Evolutionary conservation across 2,888 invertebrate genomes (phyloP), one percentile per base, ranked within the genome.

Genomic region (Megalurothrips usitatus): DNA sequence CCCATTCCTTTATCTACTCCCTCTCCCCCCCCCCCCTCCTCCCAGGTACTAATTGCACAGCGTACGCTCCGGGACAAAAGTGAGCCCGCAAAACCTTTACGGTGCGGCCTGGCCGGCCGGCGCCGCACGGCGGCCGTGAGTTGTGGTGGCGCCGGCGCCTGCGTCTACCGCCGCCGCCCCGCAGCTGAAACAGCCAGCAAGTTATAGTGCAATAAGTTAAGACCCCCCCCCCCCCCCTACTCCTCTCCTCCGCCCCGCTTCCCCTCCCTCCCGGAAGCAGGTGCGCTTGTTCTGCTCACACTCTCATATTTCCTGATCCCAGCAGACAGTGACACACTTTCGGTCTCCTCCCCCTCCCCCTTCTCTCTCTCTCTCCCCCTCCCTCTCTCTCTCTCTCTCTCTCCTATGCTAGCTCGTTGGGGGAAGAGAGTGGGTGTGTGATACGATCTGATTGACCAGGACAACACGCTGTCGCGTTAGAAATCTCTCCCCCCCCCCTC

Each of bases 251-350:
- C n/a, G n/a, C n/a, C n/a, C n/a, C n/a, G n/a, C n/a, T n/a, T n/a
- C n/a, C 34, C 34, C 34, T 43, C 34, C 34, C 34, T 43, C 34
- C 12, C 52, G 19, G 52, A 52, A 12, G 23, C 68, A 68, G 68
- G 68, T 68, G 68, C 23, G 68, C 68, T 52, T 52, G 52, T 52
- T 52, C 52, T 52, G n/a, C 68, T 19, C 68, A n/a, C 9, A 23
- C 68, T n/a, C 68, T 68, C 68, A 68, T 68, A 68, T 68, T 68
- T 68, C 68, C 68, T 23, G 68, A 68, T 68, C 26, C 68, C 68
- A 11, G 52, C 52, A 52, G 52, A 52, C 52, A 52, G 68, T 68
- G 68, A 68, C 68, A 68, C 68, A 68, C 68, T 23, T 68, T 23
- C 68, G 23, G 19, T n/a, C 58, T 14, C 19, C 14, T 58, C n/a